Evolutionary conservation across 2,888 invertebrate genomes (phyloP), one percentile per base, ranked within the genome.

Genomic region (Scaptomyza cyrtandrae): DNA sequence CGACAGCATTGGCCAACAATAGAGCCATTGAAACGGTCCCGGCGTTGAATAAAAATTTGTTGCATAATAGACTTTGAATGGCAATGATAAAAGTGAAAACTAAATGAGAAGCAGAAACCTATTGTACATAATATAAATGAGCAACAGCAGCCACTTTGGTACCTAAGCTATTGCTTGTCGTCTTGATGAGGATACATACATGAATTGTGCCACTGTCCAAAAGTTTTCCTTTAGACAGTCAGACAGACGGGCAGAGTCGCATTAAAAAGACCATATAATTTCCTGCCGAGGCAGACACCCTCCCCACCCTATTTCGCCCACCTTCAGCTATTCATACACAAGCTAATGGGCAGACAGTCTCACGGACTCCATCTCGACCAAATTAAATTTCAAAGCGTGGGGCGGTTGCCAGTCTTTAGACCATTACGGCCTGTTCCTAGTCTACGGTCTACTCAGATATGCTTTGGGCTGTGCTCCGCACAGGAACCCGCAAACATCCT

Each of bases 401-500:
- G 62, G 63, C 57, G 72, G 67, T 53, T 59, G 53, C 67, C 55
- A 75, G 75, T 75, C 76, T 75, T 75, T 75, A 71, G 63, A 64
- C 75, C 75, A 75, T 75, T 71, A 75, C 48, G 57, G 56, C 52
- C 49, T 45, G 49, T 39, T 27, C 24, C 41, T 41, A 9, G 6
- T 19, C 49, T 29, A 24, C 50, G 58, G 63, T 24, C 50, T n/a
- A 16, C 46, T 50, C 27, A 39, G 45, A 35, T 49, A 48, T 43
- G 35, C 44, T 43, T 45, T 33, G 41, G 44, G 37, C 31, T 44
- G 35, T 19, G 64, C 39, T 45, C 52, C 48, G 63, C 66, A 62
- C 77, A 73, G 84, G 84, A 84, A 78, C 83, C 82, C 80, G 55
- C 83, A 86, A 83, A 79, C 84, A 84, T 86, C 86, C 86, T 84